Evolutionary conservation across 2,797 vertebrate species (phyloP).

Genomic region (Alosa sapidissima): DNA sequence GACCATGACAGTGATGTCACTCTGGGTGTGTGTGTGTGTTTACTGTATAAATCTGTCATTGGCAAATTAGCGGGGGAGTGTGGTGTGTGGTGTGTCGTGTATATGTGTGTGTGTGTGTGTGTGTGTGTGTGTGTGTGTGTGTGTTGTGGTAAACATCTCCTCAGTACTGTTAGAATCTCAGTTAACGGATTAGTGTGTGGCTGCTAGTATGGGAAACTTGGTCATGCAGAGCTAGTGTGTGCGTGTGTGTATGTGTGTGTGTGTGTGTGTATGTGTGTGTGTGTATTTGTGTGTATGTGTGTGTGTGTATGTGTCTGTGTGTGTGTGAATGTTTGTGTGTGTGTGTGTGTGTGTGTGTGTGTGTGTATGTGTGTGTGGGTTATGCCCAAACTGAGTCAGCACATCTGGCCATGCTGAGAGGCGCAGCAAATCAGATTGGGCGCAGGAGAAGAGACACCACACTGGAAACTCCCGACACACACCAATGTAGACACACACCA

Average conservation of each 20-base stretch:
- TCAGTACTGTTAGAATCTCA: not conserved
- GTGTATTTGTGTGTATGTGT: too few species aligned
- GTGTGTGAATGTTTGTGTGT: too few species aligned
- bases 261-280: too few species aligned
- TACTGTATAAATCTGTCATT: not conserved
- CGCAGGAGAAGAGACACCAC: not conserved
- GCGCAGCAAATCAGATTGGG: not conserved
- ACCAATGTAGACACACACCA: not conserved
- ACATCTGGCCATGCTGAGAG: not conserved
- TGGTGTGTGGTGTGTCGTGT: conserved; percentile 12
- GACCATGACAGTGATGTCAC: not conserved
- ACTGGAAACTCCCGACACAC: not conserved
- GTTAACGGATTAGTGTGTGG: not conserved
- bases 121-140: conserved; percentile 23
- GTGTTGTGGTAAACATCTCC: conserved; percentile 23
- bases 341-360: too few species aligned
- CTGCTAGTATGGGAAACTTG: not conserved
- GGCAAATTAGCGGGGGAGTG: not conserved
- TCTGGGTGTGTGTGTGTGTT: conserved; percentile 24
- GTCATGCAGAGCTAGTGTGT: not conserved
- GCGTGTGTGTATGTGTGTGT: too few species aligned
- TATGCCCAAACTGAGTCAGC: not conserved
- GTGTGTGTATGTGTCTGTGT: too few species aligned
- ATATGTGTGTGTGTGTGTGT: conserved; percentile 12
- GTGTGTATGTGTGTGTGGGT: too few species aligned